A percentile compares a stretch with the other conserved stretches of the same genome.
Conservation (phyloP, 1,140 invertebrate genomes). For the Belonocnema kinseyi region DNA sequence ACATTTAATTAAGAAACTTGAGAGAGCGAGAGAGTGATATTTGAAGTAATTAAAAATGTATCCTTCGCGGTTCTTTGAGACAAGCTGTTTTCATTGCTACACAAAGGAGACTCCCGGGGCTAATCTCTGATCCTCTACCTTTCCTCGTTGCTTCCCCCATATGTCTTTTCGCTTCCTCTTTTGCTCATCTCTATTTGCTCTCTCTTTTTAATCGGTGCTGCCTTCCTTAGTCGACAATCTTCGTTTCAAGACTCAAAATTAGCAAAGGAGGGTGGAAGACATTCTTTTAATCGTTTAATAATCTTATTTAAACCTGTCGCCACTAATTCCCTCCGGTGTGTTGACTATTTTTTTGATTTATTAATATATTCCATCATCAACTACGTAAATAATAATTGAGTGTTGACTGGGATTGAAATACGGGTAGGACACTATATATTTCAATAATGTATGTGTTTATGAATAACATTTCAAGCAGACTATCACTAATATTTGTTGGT, state of each 20-base stretch:
- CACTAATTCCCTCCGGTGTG: conserved; percentile 35
- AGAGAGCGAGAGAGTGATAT: conserved; percentile 67
- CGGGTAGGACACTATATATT: no score
- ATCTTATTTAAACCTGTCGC: conserved; percentile 69
- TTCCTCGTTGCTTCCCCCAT: conserved; percentile 43
- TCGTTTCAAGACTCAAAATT: conserved; percentile 53
- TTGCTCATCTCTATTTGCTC: conserved; percentile 41
- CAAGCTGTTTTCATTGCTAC: conserved; percentile 68
- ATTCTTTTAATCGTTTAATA: conserved; percentile 74
- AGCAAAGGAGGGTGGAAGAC: conserved; percentile 49
- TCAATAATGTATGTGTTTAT: no score
- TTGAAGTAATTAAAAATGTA: conserved; percentile 76
- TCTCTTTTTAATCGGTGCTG: conserved; percentile 45
- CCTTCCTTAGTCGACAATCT: conserved; percentile 36
- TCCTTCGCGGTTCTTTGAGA: conserved; percentile 74
- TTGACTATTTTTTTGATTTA: not conserved
- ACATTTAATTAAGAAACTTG: conserved; percentile 75
- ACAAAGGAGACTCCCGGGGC: conserved; percentile 71
- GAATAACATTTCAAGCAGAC: no score
- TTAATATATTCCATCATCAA: not conserved
- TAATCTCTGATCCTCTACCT: conserved; percentile 63
- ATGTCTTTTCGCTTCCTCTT: conserved; percentile 43
- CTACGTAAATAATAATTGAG: no score
- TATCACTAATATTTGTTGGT: no score
- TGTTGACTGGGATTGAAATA: no score